Evolutionary conservation across 2,113 vertebrate species (phyloP).

Genomic region (Hyperoodon ampullatus): DNA sequence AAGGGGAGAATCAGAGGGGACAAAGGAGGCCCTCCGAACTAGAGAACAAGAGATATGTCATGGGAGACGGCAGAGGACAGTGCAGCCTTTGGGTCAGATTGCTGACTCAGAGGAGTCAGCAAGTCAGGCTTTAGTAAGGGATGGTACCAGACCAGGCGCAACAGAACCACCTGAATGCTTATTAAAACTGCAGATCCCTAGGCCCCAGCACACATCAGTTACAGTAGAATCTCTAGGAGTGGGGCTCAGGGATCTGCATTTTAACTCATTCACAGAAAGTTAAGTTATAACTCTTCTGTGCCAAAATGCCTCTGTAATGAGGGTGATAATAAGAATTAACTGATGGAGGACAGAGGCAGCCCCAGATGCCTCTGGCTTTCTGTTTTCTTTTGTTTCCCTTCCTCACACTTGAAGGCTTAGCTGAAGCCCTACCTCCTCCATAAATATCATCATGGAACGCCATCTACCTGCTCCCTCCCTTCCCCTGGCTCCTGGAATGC

Average conservation of each 20-base stretch:
- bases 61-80: background rate
- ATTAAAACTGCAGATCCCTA: background rate
- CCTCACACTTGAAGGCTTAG: background rate
- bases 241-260: background rate
- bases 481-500: background rate
- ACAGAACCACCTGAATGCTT: background rate
- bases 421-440: background rate
- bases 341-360: background rate
- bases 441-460: background rate
- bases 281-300: background rate
- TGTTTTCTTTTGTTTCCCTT: background rate
- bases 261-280: background rate
- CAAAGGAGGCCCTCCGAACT: background rate
- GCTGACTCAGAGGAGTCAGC: background rate
- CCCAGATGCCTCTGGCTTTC: background rate
- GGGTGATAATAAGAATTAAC: background rate
- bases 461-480: background rate
- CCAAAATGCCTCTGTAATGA: background rate
- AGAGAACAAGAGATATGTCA: background rate
- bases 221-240: background rate
- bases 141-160: rapidly evolving
- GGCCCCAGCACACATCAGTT: background rate
- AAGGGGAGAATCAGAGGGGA: background rate
- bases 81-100: background rate
- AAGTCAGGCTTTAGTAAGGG: background rate